These are phyloP conservation scores for Alosa alosa DNA, from an alignment of 2,113 vertebrate genomes.

Conservation along the genomic window DNA sequence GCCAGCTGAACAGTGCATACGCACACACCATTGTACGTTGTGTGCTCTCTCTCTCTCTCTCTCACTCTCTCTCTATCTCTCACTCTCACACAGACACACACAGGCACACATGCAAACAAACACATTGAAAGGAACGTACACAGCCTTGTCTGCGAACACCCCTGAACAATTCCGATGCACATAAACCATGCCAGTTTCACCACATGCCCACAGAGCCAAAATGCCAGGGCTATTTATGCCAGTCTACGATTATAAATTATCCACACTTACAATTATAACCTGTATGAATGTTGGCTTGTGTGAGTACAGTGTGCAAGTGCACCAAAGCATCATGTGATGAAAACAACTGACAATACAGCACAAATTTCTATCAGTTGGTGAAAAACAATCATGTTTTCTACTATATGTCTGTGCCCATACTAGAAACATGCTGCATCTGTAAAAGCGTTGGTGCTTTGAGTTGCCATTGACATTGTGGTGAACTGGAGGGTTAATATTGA, in stretches of 20 bases:
- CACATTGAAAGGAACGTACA: neutral
- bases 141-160: neutral
- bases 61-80: neutral
- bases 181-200: neutral
- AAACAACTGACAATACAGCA: neutral
- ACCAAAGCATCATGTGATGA: neutral
- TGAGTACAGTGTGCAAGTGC: neutral
- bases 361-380: neutral
- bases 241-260: neutral
- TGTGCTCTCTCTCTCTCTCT: neutral
- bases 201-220: neutral
- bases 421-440: neutral
- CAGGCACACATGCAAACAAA: neutral
- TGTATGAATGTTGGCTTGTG: neutral
- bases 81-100: neutral
- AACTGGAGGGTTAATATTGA: too few species aligned
- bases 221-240: neutral
- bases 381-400: too few species aligned
- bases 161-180: neutral
- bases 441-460: too few species aligned
- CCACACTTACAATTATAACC: neutral
- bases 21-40: neutral
- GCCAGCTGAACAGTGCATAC: neutral
- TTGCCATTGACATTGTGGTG: too few species aligned
- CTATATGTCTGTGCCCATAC: too few species aligned